A percentile compares a stretch with the other conserved stretches of the same genome.
Evolutionary conservation across 2,888 invertebrate genomes (phyloP).

Genomic region (Leucozona laternaria): DNA sequence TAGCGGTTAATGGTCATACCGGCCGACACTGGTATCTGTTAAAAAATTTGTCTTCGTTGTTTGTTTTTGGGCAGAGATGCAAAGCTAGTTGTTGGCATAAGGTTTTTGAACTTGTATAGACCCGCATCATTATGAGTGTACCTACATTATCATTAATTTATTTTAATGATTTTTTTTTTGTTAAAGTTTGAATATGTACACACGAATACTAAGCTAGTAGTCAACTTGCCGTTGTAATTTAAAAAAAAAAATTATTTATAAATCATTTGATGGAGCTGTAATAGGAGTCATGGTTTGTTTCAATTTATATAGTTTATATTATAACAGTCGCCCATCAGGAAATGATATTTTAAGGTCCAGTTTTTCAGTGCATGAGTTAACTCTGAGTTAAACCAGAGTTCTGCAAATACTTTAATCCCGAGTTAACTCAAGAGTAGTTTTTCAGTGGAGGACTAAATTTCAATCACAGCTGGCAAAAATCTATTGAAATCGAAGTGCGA

Average conservation of each 20-base stretch:
- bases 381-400: too few relatives aligned
- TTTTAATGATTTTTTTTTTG: conserved; percentile 44
- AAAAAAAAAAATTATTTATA: neutral
- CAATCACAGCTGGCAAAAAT: too few relatives aligned
- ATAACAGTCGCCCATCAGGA: too few relatives aligned
- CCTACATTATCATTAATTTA: conserved; percentile 57
- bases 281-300: neutral
- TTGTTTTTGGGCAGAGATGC: conserved; percentile 28
- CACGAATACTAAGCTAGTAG: conserved; percentile 13
- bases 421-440: too few relatives aligned
- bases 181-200: neutral
- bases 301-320: too few relatives aligned
- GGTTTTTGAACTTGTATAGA: conserved; percentile 70
- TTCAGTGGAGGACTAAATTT: too few relatives aligned
- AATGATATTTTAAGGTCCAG: conserved; percentile 6
- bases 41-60: conserved; percentile 13
- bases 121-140: conserved; percentile 52
- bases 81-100: conserved; percentile 18
- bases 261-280: neutral
- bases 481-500: too few relatives aligned
- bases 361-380: too few relatives aligned
- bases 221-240: neutral
- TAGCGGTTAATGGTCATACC: conserved; percentile 52
- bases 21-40: conserved; percentile 46
- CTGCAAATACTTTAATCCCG: too few relatives aligned